Evolutionary conservation across 2,888 invertebrate species (phyloP), one percentile per base, ranked within the genome.

Genomic region (Drosophila greeni): DNA sequence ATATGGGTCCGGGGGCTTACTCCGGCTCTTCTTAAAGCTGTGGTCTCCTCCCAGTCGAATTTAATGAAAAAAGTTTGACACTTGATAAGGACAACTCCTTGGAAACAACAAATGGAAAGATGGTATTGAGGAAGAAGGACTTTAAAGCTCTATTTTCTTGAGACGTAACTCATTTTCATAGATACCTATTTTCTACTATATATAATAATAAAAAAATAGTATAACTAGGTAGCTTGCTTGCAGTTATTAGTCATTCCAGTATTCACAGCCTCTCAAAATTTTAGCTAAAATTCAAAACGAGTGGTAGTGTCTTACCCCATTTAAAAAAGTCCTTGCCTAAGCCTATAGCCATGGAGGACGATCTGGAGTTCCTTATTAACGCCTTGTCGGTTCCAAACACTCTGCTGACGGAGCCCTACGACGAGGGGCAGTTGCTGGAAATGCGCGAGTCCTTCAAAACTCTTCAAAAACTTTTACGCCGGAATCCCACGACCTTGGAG

Each of bases 51-150:
- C 18, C 12, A 18, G 20, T n/a, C 20, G 58, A 42, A 66, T 72
- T 56, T 79, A 79, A 79, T 82, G 76, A 82, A 78, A 73, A 77
- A 78, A 82, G 59, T 76, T 79, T 51, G 34, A 12, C 24, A 39
- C 49, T 58, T 23, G 16, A 40, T 49, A 51, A 24, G 66, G 36
- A 33, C 48, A 66, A 29, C 23, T 47, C 29, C 26, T 24, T 11
- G 31, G 36, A 37, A 31, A 31, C 45, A 14, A 14, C 29, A 31
- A 47, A 20, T 20, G 14, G 14, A 3, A 14, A 47, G 2, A 29
- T 18, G 26, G 5, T 9, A 16, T 43, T 16, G 16, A 4, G 12
- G 6, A 16, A 7, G 11, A 4, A 29, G 14, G 20, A n/a, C 20
- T 20, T 14, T 47, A 1, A 29, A 18, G 5, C 26, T 16, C 5